phyloP scores from a whole-genome alignment of 30 jellyfish, hydroid and myxozoan species.

The Cassiopea andromeda region DNA sequence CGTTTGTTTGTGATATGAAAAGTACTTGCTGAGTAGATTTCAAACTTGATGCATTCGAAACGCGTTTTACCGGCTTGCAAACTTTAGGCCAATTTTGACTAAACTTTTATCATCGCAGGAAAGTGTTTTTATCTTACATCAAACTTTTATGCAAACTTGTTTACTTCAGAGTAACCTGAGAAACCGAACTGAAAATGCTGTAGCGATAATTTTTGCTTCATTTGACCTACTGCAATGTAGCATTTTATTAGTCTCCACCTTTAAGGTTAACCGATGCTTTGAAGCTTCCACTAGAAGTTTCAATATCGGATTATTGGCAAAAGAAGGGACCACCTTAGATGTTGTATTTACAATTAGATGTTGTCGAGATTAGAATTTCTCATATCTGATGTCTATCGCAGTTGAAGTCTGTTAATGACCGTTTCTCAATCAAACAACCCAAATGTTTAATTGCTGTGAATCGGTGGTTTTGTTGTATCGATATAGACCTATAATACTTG shows the following conservation, averaged over 20 bases:
- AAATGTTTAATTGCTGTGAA: neutral
- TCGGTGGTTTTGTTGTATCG: neutral
- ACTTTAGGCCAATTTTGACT: too few relatives aligned
- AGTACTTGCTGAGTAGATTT: too few relatives aligned
- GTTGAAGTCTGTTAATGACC: neutral
- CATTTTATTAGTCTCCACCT: constrained; percentile 11
- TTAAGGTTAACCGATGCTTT: neutral
- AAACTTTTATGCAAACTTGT: too few relatives aligned
- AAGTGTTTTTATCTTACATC: too few relatives aligned
- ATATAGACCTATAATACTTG: neutral
- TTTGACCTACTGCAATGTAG: neutral
- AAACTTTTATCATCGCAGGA: too few relatives aligned
- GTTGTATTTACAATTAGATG: neutral
- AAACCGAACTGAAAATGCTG: neutral
- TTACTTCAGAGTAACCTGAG: too few relatives aligned
- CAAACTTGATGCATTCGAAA: too few relatives aligned
- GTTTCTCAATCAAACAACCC: neutral
- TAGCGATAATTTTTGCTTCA: neutral
- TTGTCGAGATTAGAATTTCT: neutral
- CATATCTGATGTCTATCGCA: neutral
- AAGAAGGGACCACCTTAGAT: neutral
- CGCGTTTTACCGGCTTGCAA: too few relatives aligned
- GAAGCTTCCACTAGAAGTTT: neutral
- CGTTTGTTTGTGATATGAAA: too few relatives aligned
- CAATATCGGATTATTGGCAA: constrained; percentile 2